Evolutionary conservation across 2,888 invertebrate species (phyloP).

Genomic region (Hyppa rectilinea): DNA sequence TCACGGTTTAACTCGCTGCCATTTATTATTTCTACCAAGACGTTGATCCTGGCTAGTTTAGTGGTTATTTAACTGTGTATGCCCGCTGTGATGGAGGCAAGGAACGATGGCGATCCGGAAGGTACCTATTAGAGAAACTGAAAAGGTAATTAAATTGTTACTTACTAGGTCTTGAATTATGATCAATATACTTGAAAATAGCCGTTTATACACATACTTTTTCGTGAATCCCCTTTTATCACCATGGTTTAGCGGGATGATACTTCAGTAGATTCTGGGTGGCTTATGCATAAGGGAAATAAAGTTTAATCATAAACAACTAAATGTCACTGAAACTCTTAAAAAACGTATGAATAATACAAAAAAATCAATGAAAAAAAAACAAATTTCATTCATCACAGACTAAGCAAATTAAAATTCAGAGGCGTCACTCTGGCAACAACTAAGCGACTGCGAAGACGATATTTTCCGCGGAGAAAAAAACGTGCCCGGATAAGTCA

Average conservation of each 20-base stretch:
- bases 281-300: constrained; percentile 22
- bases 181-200: background rate
- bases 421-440: constrained; percentile 59
- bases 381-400: constrained; percentile 47
- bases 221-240: background rate
- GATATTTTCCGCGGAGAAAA: constrained; percentile 74
- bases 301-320: constrained; percentile 18
- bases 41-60: constrained; percentile 48
- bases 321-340: constrained; percentile 6
- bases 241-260: background rate
- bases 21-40: constrained; percentile 57
- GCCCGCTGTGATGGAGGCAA: background rate
- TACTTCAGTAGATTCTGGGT: background rate
- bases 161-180: background rate
- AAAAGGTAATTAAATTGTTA: background rate
- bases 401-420: constrained; percentile 65
- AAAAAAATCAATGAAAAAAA: constrained; percentile 35
- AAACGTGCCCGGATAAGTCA: constrained; percentile 78
- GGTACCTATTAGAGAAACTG: background rate
- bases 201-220: background rate
- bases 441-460: constrained; percentile 56
- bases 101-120: background rate
- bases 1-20: constrained; percentile 48
- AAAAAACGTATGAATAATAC: constrained; percentile 5
- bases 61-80: constrained; percentile 18